phyloP scores from a whole-genome alignment of 2,797 vertebrate genomes.

The Anabas testudineus region DNA sequence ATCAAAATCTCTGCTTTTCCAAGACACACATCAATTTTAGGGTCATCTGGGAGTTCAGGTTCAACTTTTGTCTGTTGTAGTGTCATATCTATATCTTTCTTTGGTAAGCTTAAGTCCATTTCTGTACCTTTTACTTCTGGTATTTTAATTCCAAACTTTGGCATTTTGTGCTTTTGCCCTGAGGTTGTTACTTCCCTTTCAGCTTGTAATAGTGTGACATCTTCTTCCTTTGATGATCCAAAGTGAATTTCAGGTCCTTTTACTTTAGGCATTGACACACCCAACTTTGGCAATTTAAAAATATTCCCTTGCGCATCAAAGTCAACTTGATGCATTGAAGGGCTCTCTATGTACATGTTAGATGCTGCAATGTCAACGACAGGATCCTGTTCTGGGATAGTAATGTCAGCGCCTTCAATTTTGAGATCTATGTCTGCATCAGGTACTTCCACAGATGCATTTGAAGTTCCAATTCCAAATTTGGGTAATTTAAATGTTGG shows the following conservation, averaged over 20 bases:
- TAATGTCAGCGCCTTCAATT: not conserved
- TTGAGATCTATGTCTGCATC: constrained; percentile 27
- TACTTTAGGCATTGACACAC: constrained; percentile 57
- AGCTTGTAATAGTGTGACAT: constrained; percentile 28
- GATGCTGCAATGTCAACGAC: too few species aligned
- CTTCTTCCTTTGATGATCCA: constrained; percentile 56
- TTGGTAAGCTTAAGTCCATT: constrained; percentile 41
- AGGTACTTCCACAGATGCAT: constrained; percentile 24
- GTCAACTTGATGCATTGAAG: too few species aligned
- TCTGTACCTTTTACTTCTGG: constrained; percentile 54
- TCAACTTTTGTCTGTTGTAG: constrained; percentile 37
- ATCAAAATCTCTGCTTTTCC: constrained; percentile 42
- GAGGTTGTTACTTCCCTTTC: constrained; percentile 24
- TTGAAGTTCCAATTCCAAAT: constrained; percentile 38
- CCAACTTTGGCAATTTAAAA: constrained; percentile 70
- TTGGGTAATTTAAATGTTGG: constrained; percentile 54
- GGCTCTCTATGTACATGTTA: too few species aligned
- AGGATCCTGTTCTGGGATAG: too few species aligned
- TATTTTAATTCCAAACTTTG: constrained; percentile 17
- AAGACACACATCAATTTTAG: constrained; percentile 41
- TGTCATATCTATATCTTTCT: constrained; percentile 33
- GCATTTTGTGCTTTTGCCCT: constrained; percentile 63
- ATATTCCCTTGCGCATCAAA: constrained; percentile 41
- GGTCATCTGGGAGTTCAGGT: constrained; percentile 13
- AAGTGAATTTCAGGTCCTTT: constrained; percentile 49